Percentiles rank a stretch among this genome's conserved stretches.
Conservation (phyloP, 2,888 invertebrate genomes). For the Xanthorhoe designata region DNA sequence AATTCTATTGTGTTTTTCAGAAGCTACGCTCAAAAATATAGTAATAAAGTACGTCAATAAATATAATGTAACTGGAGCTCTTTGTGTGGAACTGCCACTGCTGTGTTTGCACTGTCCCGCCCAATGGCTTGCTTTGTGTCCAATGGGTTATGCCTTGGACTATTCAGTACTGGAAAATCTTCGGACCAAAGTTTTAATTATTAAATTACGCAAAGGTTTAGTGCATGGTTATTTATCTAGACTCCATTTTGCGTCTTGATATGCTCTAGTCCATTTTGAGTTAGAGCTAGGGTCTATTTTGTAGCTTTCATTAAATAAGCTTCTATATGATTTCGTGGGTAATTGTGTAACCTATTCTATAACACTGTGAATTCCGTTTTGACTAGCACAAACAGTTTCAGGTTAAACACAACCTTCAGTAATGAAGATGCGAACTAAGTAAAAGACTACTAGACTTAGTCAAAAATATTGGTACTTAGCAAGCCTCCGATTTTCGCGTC, state of each 20-base stretch:
- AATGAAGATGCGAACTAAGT: no score
- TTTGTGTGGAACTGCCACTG: slow-evolving; percentile 23
- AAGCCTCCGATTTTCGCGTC: slow-evolving; percentile 10
- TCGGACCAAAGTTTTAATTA: neutral
- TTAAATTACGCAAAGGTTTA: no score
- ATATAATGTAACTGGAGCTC: slow-evolving; percentile 35
- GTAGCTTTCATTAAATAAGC: no score
- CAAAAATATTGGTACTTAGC: neutral
- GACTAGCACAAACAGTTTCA: no score
- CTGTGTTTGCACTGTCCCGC: slow-evolving; percentile 29
- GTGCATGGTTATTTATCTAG: no score
- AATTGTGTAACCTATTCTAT: no score
- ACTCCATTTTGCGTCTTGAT: no score
- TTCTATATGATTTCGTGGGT: no score
- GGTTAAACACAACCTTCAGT: no score
- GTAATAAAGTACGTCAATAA: slow-evolving; percentile 35
- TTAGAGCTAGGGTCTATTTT: no score
- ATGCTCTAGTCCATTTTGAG: no score
- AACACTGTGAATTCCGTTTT: no score
- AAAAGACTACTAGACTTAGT: neutral
- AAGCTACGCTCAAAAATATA: slow-evolving; percentile 24
- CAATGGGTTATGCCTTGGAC: slow-evolving; percentile 14
- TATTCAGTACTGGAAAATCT: slow-evolving; percentile 2
- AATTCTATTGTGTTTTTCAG: slow-evolving; percentile 24
- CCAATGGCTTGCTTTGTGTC: slow-evolving; percentile 34